Conservation (phyloP, 2,113 vertebrate species). For the Gallinago jamesoni region DNA sequence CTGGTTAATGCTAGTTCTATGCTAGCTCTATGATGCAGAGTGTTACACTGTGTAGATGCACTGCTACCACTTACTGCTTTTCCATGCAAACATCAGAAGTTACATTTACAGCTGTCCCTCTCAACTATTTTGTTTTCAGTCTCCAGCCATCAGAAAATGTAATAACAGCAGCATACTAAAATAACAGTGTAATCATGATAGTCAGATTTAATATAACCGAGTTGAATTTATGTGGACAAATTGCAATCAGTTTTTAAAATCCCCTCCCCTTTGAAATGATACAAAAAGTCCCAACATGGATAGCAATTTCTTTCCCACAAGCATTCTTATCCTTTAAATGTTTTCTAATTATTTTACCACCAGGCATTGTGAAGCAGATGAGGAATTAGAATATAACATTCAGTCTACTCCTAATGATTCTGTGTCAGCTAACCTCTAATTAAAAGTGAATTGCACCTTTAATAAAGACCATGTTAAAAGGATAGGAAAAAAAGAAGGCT, state of each 20-base stretch:
- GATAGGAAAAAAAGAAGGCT: not conserved
- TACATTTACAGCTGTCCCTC: not conserved
- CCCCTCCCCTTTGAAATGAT: not conserved
- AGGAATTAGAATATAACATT: not conserved
- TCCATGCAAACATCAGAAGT: not conserved
- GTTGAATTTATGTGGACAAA: not conserved
- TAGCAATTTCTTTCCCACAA: not conserved
- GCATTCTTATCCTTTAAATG: not conserved
- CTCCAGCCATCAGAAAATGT: not conserved
- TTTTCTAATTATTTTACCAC: not conserved
- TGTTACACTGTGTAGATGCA: fast-evolving
- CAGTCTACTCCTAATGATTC: not conserved
- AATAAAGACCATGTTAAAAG: not conserved
- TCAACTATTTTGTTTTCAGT: not conserved
- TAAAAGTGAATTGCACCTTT: not conserved
- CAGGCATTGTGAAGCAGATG: not conserved
- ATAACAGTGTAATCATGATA: not conserved
- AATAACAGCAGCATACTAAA: not conserved
- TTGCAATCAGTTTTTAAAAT: not conserved
- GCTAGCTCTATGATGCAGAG: not conserved
- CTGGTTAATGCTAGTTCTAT: not conserved
- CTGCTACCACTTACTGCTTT: not conserved
- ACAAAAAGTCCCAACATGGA: not conserved
- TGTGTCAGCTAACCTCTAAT: not conserved
- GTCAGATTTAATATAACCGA: not conserved